Evolutionary conservation across 64 coral and sea anemone genomes (phyloP).

Genomic region (Pocillopora damicornis): DNA sequence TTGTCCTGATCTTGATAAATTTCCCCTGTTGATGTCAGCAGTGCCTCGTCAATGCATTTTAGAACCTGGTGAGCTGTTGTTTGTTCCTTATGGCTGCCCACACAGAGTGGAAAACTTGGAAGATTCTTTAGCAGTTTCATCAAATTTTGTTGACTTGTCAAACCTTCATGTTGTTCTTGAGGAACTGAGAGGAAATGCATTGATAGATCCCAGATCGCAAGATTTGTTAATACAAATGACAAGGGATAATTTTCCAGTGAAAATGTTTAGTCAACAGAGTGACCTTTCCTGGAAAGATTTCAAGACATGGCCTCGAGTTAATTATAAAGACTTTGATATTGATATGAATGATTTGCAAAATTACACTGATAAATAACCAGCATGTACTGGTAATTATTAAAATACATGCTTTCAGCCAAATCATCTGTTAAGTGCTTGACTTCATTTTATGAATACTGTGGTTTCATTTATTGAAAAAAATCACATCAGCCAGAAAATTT

Average conservation of each 20-base stretch:
- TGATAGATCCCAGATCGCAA: slow-evolving; percentile 31
- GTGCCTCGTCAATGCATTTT: slow-evolving; percentile 34
- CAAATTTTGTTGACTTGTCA: slow-evolving; percentile 59
- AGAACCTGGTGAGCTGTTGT: slow-evolving; percentile 53
- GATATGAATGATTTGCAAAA: background rate
- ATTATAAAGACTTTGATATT: slow-evolving; percentile 43
- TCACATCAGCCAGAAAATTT: too few relatives aligned
- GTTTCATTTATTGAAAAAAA: too few relatives aligned
- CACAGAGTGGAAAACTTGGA: slow-evolving; percentile 64
- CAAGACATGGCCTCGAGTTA: slow-evolving; percentile 36
- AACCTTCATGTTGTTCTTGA: slow-evolving; percentile 40
- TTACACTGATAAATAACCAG: background rate
- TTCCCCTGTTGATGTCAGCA: slow-evolving; percentile 28
- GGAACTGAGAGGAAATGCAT: slow-evolving; percentile 34
- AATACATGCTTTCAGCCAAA: too few relatives aligned
- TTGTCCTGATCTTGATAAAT: slow-evolving; percentile 37
- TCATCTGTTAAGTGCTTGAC: too few relatives aligned
- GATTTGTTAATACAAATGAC: slow-evolving; percentile 28
- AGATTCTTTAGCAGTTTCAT: slow-evolving; percentile 54
- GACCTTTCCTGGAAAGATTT: slow-evolving; percentile 42
- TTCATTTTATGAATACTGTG: too few relatives aligned
- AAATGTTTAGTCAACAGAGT: slow-evolving; percentile 56
- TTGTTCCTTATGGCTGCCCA: slow-evolving; percentile 53
- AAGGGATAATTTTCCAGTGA: slow-evolving; percentile 8
- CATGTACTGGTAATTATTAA: too few relatives aligned